Evolutionary conservation across 92 coral and sea anemone species (phyloP).

Genomic region (Zoanthus sociatus): DNA sequence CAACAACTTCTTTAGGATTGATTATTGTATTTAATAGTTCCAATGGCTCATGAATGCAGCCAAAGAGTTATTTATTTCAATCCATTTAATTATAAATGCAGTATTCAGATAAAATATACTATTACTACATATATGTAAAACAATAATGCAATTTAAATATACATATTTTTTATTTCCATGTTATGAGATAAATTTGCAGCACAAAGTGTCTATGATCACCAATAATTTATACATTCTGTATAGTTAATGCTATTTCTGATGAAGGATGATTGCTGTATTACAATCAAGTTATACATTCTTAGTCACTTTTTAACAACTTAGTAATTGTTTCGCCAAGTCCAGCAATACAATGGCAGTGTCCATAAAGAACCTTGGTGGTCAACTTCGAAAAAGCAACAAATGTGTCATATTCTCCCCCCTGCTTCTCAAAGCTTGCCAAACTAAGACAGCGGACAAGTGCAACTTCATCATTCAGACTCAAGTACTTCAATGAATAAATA

Average conservation of each 20-base stretch:
- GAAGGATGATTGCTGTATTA: constrained; percentile 25
- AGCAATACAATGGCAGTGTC: constrained; percentile 35
- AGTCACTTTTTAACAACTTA: not conserved
- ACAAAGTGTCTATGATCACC: not conserved
- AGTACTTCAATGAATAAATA: constrained; percentile 27
- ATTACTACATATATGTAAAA: constrained; percentile 3
- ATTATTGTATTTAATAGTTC: constrained; percentile 1
- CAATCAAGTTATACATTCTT: not conserved
- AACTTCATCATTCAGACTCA: constrained; percentile 17
- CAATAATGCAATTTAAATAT: not conserved
- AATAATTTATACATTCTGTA: constrained; percentile 15
- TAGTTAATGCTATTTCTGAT: constrained; percentile 8
- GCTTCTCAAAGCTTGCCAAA: constrained; percentile 36
- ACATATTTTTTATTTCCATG: not conserved
- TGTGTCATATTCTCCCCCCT: constrained; percentile 43
- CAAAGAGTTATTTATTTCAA: constrained; percentile 4
- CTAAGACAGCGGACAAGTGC: constrained; percentile 25
- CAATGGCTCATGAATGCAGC: constrained; percentile 18
- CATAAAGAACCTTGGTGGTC: constrained; percentile 44
- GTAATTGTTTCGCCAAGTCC: not conserved
- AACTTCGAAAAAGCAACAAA: constrained; percentile 48
- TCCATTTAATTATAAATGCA: constrained; percentile 11
- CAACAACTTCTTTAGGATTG: constrained; percentile 2
- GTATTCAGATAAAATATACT: not conserved
- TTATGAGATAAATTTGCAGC: constrained; percentile 2